Percentiles rank a stretch among this genome's conserved stretches.
These are phyloP conservation scores for Drepana arcuata DNA, from an alignment of 1,140 invertebrate genomes.

Conservation along the genomic window DNA sequence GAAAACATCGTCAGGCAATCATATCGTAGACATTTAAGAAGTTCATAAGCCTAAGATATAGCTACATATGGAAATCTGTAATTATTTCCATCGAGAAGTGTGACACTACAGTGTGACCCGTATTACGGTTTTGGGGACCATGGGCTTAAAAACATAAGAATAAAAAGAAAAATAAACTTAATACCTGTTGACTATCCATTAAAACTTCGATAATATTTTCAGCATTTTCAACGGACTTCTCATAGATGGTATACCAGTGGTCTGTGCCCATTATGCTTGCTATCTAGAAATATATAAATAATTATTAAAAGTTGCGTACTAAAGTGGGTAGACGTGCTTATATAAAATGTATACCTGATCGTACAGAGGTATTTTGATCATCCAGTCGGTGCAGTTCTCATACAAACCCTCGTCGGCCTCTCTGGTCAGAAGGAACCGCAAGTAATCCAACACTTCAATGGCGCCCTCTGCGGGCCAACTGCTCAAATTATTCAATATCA, in stretches of 20 bases:
- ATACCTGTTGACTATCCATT: conserved; percentile 59
- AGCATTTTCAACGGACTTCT: conserved; percentile 47
- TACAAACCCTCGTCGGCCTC: conserved; percentile 43
- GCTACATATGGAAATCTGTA: too few species aligned
- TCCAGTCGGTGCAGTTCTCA: conserved; percentile 58
- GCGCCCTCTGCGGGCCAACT: conserved; percentile 61
- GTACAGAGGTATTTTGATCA: conserved; percentile 61
- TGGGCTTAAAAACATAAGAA: too few species aligned
- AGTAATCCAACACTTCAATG: conserved; percentile 55
- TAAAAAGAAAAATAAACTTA: too few species aligned
- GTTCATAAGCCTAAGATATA: too few species aligned
- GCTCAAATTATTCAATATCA: conserved; percentile 54
- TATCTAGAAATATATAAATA: conserved; percentile 36
- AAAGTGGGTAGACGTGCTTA: too few species aligned
- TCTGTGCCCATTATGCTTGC: conserved; percentile 43
- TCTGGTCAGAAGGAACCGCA: conserved; percentile 44
- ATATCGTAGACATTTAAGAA: too few species aligned
- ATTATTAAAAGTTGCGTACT: too few species aligned
- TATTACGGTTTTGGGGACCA: too few species aligned
- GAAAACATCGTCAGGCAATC: too few species aligned
- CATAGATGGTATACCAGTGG: conserved; percentile 49
- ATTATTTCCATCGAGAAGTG: too few species aligned
- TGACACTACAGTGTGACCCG: too few species aligned
- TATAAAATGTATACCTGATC: conserved; percentile 42
- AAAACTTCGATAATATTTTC: conserved; percentile 55